These are phyloP conservation scores for Pachypeltis micranthus DNA, from an alignment of 1,140 invertebrate genomes.

Conservation along the genomic window DNA sequence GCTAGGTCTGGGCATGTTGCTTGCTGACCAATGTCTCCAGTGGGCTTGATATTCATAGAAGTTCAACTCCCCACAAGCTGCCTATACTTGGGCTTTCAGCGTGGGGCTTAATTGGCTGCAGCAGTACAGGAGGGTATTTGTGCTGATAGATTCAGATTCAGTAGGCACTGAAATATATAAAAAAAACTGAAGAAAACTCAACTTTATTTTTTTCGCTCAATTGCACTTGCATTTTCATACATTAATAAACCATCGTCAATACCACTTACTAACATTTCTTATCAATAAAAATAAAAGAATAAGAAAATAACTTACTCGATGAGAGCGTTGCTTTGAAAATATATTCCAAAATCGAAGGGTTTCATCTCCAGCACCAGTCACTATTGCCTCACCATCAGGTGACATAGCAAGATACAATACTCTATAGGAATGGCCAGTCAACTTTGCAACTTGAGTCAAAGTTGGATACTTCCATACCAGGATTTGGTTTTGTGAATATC, in stretches of 20 bases:
- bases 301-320: slow-evolving; percentile 41
- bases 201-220: background rate
- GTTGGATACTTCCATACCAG: slow-evolving; percentile 99
- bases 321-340: slow-evolving; percentile 91
- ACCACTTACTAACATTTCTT: background rate
- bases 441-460: slow-evolving; percentile 84
- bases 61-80: too few species aligned
- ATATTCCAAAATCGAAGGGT: slow-evolving; percentile 99
- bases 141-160: too few species aligned
- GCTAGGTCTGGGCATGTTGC: too few species aligned
- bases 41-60: too few species aligned
- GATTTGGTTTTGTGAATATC: slow-evolving; percentile 99
- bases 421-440: slow-evolving; percentile 94
- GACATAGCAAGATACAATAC: slow-evolving; percentile 96
- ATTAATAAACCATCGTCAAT: background rate
- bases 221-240: too few species aligned
- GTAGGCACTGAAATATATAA: too few species aligned
- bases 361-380: slow-evolving; percentile 98
- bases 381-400: slow-evolving; percentile 97
- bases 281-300: background rate
- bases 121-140: too few species aligned
- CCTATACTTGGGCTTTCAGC: too few species aligned
- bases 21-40: too few species aligned
- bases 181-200: too few species aligned
- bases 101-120: too few species aligned